These are phyloP conservation scores for Denticeps clupeoides DNA, from an alignment of 2,797 vertebrate genomes.

Conservation along the genomic window DNA sequence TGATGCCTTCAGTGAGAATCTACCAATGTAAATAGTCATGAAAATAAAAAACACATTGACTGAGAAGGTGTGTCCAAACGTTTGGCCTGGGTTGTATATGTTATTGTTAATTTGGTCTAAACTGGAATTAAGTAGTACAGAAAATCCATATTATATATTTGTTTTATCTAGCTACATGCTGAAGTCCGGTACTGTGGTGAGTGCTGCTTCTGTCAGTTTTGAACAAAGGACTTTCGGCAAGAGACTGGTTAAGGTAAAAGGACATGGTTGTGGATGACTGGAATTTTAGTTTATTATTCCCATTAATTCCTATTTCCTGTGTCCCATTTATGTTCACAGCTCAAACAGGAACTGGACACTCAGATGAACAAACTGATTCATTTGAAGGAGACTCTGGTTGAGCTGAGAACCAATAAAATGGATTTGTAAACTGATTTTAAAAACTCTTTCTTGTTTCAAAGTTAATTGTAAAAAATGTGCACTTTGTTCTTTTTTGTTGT, in stretches of 20 bases:
- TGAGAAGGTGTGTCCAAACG: too few relatives aligned
- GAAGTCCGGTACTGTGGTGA: conserved; percentile 48
- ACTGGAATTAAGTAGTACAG: too few relatives aligned
- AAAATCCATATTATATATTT: not conserved
- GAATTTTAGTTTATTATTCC: not conserved
- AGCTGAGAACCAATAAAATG: not conserved
- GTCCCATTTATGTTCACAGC: conserved; percentile 25
- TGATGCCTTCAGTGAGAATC: too few relatives aligned
- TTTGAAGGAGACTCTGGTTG: conserved; percentile 27
- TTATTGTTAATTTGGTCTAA: too few relatives aligned
- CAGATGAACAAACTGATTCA: conserved; percentile 30
- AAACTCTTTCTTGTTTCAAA: too few relatives aligned
- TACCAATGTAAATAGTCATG: too few relatives aligned
- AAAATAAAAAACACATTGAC: too few relatives aligned
- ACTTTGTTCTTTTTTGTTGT: too few relatives aligned
- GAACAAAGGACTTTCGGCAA: conserved; percentile 41
- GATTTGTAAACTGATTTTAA: not conserved
- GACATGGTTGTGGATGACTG: not conserved
- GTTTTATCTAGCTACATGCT: conserved; percentile 66
- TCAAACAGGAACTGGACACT: conserved; percentile 34
- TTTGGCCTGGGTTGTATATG: too few relatives aligned
- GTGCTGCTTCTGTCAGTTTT: conserved; percentile 61
- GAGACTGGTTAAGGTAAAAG: conserved; percentile 43
- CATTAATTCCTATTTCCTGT: not conserved
- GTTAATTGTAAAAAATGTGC: too few relatives aligned